A percentile compares a stretch with the other conserved stretches of the same genome.
These are phyloP conservation scores for Indicator maculatus DNA, from an alignment of 2,113 vertebrate species.

Conservation along the genomic window DNA sequence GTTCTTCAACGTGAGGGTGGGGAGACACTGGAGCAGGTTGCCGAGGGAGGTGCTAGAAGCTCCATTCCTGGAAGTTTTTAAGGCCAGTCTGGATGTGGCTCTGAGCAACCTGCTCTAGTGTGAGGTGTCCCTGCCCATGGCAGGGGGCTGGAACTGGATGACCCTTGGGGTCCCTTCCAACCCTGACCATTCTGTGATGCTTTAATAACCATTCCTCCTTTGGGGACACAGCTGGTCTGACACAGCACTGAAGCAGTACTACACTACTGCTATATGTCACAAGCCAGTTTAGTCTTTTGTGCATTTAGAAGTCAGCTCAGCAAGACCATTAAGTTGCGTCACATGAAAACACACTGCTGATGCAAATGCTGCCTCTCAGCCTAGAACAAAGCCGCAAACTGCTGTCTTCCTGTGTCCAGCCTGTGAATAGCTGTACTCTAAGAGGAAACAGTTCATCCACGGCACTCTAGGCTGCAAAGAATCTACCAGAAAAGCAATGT, in stretches of 20 bases:
- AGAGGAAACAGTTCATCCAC: not conserved
- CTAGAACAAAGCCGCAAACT: not conserved
- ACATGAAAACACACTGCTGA: not conserved
- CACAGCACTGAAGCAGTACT: not conserved
- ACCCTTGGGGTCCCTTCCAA: too few relatives aligned
- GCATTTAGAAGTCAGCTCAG: not conserved
- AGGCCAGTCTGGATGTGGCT: too few relatives aligned
- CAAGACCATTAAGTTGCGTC: not conserved
- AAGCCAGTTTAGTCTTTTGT: not conserved
- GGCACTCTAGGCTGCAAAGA: not conserved
- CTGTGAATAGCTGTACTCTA: not conserved
- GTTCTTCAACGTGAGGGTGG: too few relatives aligned
- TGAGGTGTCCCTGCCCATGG: too few relatives aligned
- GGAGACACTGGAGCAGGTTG: too few relatives aligned
- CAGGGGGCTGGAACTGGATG: too few relatives aligned
- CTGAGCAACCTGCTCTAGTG: too few relatives aligned
- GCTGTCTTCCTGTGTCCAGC: not conserved
- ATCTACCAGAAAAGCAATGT: not conserved
- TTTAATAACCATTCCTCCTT: not conserved
- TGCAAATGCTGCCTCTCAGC: not conserved
- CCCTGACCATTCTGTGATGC: too few relatives aligned
- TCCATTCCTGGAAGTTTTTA: too few relatives aligned
- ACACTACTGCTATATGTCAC: not conserved
- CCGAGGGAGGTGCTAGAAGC: too few relatives aligned
- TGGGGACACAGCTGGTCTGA: not conserved